Percentiles rank a stretch among this genome's conserved stretches.
Evolutionary conservation across 2,888 invertebrate species (phyloP).

Genomic region (Agonopterix arenella): DNA sequence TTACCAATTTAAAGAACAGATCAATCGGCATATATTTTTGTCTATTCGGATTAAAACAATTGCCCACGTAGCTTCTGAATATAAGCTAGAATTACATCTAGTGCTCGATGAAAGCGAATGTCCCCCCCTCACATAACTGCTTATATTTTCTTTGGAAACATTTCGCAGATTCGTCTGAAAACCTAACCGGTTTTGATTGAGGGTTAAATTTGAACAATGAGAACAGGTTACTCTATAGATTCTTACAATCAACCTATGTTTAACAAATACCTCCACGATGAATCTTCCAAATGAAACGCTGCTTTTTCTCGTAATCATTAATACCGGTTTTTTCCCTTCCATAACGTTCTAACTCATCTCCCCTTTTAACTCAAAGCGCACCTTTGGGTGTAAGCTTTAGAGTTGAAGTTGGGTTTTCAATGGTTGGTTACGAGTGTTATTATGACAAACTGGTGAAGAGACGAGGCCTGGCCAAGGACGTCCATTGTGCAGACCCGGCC

Average conservation of each 20-base stretch:
- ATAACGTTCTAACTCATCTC: slow-evolving; percentile 12
- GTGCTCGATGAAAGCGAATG: too few relatives aligned
- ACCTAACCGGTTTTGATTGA: too few relatives aligned
- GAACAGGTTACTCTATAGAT: too few relatives aligned
- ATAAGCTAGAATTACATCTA: too few relatives aligned
- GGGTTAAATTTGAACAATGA: too few relatives aligned
- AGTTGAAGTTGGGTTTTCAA: slow-evolving; percentile 18
- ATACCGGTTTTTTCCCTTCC: slow-evolving; percentile 12
- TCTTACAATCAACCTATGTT: neutral
- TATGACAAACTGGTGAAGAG: slow-evolving; percentile 24
- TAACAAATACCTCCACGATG: slow-evolving; percentile 10
- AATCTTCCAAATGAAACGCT: slow-evolving; percentile 28
- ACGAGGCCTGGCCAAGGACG: slow-evolving; percentile 67
- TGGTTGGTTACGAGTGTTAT: slow-evolving; percentile 13
- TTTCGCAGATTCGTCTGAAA: too few relatives aligned
- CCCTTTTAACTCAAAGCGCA: neutral
- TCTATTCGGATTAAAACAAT: too few relatives aligned
- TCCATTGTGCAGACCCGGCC: slow-evolving; percentile 52
- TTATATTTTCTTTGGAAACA: neutral
- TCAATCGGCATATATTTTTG: too few relatives aligned
- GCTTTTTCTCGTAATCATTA: slow-evolving; percentile 40
- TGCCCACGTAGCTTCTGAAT: too few relatives aligned
- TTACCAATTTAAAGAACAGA: too few relatives aligned
- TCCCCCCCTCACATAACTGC: too few relatives aligned
- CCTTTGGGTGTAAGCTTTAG: slow-evolving; percentile 11